These are phyloP conservation scores for Exephanes ischioxanthus DNA, from an alignment of 2,888 invertebrate species.

Conservation along the genomic window DNA sequence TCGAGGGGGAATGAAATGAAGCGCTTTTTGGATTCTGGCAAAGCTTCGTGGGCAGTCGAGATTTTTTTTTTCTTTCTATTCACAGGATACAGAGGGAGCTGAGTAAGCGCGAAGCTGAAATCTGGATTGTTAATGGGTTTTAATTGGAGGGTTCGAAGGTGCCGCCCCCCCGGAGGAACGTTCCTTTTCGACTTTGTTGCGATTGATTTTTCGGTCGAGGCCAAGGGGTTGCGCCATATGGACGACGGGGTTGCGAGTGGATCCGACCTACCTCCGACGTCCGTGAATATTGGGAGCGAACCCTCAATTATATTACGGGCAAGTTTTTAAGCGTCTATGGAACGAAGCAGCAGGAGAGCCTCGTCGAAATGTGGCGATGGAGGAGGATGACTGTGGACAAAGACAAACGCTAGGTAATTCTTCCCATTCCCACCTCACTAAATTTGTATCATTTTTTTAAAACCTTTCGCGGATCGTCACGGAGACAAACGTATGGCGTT, in stretches of 20 bases:
- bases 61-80: constrained; percentile 15
- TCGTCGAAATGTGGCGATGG: constrained; percentile 3
- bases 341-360: constrained; percentile 43
- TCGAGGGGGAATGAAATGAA: not conserved
- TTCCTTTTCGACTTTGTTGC: constrained; percentile 40
- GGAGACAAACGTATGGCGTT: constrained; percentile 21
- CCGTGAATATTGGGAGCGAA: constrained; percentile 38
- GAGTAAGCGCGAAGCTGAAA: constrained; percentile 41
- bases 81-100: not conserved
- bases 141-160: constrained; percentile 55
- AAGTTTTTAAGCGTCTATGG: constrained; percentile 46
- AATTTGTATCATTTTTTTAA: constrained; percentile 11
- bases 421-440: constrained; percentile 42
- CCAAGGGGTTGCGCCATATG: constrained; percentile 72
- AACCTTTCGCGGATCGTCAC: constrained; percentile 9
- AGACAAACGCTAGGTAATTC: constrained; percentile 26
- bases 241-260: constrained; percentile 64
- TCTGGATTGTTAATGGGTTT: constrained; percentile 62
- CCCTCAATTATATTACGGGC: constrained; percentile 63
- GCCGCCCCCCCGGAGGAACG: constrained; percentile 27
- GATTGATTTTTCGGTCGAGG: constrained; percentile 60
- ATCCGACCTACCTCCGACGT: constrained; percentile 30
- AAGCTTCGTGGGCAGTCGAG: constrained; percentile 28
- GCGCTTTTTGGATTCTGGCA: constrained; percentile 26
- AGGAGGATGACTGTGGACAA: constrained; percentile 43